Conservation (phyloP, 2,888 invertebrate species). For the Zele albiditarsus region DNA sequence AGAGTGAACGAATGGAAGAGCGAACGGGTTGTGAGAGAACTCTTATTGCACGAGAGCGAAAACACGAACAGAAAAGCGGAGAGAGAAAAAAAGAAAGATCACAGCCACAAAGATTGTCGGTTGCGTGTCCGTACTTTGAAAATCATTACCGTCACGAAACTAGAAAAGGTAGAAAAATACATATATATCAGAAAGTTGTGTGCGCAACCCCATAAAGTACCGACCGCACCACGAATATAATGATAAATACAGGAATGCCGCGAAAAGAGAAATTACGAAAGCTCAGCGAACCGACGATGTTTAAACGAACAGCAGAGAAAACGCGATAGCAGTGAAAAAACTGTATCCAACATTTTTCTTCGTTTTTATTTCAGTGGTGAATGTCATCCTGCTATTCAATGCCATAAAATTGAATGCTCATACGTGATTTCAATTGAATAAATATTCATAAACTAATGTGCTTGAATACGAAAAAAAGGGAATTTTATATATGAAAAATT, state of each 20-base stretch:
- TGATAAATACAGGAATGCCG: constrained; percentile 31
- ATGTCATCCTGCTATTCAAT: not conserved
- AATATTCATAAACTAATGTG: not conserved
- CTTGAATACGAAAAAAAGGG: not conserved
- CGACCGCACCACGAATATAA: constrained; percentile 18
- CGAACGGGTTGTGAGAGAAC: constrained; percentile 14
- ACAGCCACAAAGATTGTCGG: constrained; percentile 49
- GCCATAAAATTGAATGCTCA: not conserved
- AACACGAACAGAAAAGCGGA: constrained; percentile 1
- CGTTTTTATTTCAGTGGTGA: not conserved
- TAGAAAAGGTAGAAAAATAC: constrained; percentile 11
- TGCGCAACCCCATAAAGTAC: constrained; percentile 16
- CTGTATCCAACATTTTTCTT: not conserved
- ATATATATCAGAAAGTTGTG: constrained; percentile 10
- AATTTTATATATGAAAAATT: not conserved
- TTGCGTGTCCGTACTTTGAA: constrained; percentile 56
- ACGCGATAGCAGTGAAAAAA: not conserved
- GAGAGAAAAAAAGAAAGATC: constrained; percentile 8
- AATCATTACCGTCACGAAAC: constrained; percentile 60
- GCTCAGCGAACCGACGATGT: constrained; percentile 28
- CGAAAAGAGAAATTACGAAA: constrained; percentile 28
- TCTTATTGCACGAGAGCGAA: constrained; percentile 38
- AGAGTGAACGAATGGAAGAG: not conserved
- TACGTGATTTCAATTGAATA: not conserved
- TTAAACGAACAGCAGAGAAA: constrained; percentile 15